These are phyloP conservation scores for Cheilosia impressa DNA, from an alignment of 2,888 invertebrate genomes.

Conservation along the genomic window DNA sequence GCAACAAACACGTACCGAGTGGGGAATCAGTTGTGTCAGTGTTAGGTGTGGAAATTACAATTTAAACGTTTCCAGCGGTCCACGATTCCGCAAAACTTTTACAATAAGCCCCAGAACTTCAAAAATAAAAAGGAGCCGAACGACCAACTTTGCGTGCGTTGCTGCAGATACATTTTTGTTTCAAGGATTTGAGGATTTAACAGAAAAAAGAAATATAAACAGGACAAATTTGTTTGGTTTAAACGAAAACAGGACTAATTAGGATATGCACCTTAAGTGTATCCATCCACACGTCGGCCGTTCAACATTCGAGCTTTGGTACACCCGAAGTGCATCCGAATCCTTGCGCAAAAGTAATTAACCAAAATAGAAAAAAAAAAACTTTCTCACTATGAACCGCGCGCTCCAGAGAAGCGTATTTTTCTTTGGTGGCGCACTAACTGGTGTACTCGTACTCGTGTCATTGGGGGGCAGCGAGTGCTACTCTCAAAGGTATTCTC, in stretches of 20 bases:
- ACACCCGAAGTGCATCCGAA: conserved; percentile 58
- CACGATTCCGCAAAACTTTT: conserved; percentile 70
- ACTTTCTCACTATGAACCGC: conserved; percentile 33
- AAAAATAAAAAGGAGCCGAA: conserved; percentile 41
- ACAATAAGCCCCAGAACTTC: conserved; percentile 65
- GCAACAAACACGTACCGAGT: conserved; percentile 68
- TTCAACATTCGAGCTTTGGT: conserved; percentile 54
- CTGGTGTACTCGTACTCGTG: neutral
- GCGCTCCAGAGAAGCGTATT: conserved; percentile 21
- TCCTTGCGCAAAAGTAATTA: conserved; percentile 68
- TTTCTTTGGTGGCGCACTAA: conserved; percentile 33
- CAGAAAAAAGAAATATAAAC: neutral
- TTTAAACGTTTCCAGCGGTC: conserved; percentile 72
- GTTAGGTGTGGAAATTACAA: conserved; percentile 74
- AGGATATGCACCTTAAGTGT: conserved; percentile 66
- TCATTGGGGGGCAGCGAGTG: conserved; percentile 21
- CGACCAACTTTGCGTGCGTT: conserved; percentile 52
- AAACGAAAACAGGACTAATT: conserved; percentile 70
- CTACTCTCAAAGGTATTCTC: conserved; percentile 58
- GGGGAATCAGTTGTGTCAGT: conserved; percentile 69
- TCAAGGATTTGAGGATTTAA: neutral
- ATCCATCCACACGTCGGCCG: conserved; percentile 59
- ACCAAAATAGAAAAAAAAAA: conserved; percentile 37
- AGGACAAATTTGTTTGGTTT: conserved; percentile 29
- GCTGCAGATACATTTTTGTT: conserved; percentile 35